Evolutionary conservation across 2,888 invertebrate genomes (phyloP).

Genomic region (Eubasilissa splendida): DNA sequence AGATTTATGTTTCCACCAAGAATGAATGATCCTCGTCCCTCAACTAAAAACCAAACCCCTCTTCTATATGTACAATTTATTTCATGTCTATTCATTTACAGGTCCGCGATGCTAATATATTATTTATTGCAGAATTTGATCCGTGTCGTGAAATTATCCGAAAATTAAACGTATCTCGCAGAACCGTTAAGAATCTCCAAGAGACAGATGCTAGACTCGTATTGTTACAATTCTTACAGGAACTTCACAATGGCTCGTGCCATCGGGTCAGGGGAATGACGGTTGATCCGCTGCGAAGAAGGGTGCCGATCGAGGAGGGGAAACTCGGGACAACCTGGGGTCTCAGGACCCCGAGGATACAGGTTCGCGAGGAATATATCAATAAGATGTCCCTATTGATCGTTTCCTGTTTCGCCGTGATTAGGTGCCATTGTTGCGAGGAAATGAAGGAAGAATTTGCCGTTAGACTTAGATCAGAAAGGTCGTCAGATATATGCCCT

Average conservation of each 20-base stretch:
- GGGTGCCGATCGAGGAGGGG: constrained; percentile 3
- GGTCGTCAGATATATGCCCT: constrained; percentile 9
- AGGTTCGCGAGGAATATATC: background rate
- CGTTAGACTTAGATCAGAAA: constrained; percentile 31
- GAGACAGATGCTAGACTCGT: constrained; percentile 32
- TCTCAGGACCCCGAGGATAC: background rate
- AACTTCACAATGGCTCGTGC: constrained; percentile 43
- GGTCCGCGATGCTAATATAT: too few relatives aligned
- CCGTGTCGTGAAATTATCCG: constrained; percentile 13
- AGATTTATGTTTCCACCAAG: too few relatives aligned
- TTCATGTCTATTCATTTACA: too few relatives aligned
- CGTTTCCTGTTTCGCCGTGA: constrained; percentile 40
- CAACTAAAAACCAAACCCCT: too few relatives aligned
- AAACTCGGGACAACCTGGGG: background rate
- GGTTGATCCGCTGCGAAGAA: constrained; percentile 26
- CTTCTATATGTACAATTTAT: too few relatives aligned
- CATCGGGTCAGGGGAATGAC: constrained; percentile 29
- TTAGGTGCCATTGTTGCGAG: constrained; percentile 31
- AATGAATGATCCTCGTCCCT: too few relatives aligned
- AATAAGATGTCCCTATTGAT: constrained; percentile 40
- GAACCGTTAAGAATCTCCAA: constrained; percentile 24
- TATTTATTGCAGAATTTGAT: background rate
- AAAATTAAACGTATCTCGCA: background rate
- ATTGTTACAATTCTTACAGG: constrained; percentile 41
- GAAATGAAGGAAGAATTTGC: background rate